Conservation (phyloP, 2,888 invertebrate genomes). For the Tachina fera region DNA sequence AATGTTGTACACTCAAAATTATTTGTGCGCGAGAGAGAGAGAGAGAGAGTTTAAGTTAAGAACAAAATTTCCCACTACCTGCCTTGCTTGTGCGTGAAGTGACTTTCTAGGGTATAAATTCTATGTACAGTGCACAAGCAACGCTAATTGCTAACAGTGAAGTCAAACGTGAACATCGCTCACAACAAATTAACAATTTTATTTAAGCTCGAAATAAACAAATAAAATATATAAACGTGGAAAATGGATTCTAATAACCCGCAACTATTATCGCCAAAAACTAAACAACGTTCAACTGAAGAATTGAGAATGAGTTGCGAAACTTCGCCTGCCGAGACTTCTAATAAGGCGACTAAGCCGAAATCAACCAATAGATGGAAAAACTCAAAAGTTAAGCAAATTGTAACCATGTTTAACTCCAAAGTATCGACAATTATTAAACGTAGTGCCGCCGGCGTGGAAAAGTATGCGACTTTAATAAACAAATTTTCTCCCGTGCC, state of each 20-base stretch:
- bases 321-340: neutral
- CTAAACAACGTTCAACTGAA: conserved; percentile 59
- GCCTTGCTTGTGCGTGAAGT: no score
- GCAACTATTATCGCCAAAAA: neutral
- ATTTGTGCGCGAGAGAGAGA: no score
- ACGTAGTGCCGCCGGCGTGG: conserved; percentile 54
- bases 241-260: neutral
- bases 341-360: conserved; percentile 37
- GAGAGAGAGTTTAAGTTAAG: no score
- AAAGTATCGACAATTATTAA: conserved; percentile 77
- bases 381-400: conserved; percentile 77
- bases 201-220: neutral
- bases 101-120: no score
- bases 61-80: no score
- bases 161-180: no score
- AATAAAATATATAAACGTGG: neutral
- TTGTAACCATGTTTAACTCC: conserved; percentile 78
- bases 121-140: no score
- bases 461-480: neutral
- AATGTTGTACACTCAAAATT: no score
- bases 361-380: conserved; percentile 68
- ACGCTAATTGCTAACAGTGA: no score
- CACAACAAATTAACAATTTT: neutral
- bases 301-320: conserved; percentile 77
- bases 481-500: conserved; percentile 56